Conservation (phyloP, 1,140 invertebrate species). For the Zophobas morio region DNA sequence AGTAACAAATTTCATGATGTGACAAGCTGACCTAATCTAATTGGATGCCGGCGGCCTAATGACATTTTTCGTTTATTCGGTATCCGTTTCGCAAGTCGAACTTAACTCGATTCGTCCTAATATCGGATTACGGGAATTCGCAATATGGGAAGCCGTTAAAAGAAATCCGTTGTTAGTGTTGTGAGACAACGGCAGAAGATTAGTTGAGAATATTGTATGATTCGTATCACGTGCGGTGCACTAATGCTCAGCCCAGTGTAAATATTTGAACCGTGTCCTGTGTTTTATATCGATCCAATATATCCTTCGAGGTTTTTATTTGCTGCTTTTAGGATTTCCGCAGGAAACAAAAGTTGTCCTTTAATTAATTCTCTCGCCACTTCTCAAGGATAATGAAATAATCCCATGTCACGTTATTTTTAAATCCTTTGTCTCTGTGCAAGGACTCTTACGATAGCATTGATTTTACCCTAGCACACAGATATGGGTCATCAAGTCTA, state of each 20-base stretch:
- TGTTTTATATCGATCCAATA: conserved; percentile 46
- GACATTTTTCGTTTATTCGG: conserved; percentile 65
- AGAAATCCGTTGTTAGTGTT: conserved; percentile 64
- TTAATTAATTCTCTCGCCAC: conserved; percentile 17
- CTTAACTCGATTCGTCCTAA: conserved; percentile 62
- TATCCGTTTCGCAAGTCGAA: conserved; percentile 54
- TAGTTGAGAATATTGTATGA: conserved; percentile 39
- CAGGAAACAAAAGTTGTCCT: conserved; percentile 27
- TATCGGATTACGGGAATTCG: conserved; percentile 65
- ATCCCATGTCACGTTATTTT: conserved; percentile 28
- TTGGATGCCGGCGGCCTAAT: conserved; percentile 61
- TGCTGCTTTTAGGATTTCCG: conserved; percentile 26
- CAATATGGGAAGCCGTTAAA: conserved; percentile 61
- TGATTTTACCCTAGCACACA: conserved; percentile 53
- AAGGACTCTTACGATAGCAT: conserved; percentile 43
- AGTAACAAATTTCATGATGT: conserved; percentile 49
- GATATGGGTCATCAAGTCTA: conserved; percentile 56
- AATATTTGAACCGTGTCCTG: conserved; percentile 49
- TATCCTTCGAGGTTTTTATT: conserved; percentile 42
- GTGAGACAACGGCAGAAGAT: conserved; percentile 50
- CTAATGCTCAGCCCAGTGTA: conserved; percentile 51
- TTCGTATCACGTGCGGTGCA: conserved; percentile 46
- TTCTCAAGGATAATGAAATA: conserved; percentile 40
- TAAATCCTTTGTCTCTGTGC: conserved; percentile 31
- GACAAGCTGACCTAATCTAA: conserved; percentile 60